Base-by-base conservation (phyloP, 2,113 vertebrate genomes). In the Noctilio leporinus region DNA sequence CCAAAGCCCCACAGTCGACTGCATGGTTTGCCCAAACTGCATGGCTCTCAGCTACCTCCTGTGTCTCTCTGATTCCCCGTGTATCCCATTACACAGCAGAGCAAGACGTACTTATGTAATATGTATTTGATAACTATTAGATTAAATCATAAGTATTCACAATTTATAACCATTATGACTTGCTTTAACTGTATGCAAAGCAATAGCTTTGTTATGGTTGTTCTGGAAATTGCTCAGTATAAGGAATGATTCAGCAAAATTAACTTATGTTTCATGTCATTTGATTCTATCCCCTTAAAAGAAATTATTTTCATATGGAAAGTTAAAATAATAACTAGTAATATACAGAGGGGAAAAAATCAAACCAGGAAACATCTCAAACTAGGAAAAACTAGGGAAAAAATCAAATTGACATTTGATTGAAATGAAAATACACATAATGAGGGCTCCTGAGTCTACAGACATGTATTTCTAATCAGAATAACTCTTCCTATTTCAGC, bases 401-500 rank as follows among this genome's bases (percentile, higher is more conserved):
- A 65, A 73, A 53, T 67, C 43, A 92, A 91, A 88, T 49, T 59
- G 55, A 80, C 11, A 62, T 81, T 75, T 80, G 85, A 72, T 49
- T 81, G 47, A 73, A 86, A 65, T 15, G 40, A 47, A 49, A 83
- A 19, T 19, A 14, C 89, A 70, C 43, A 26, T 83, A 14, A 53
- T 64, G 62, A 4, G 62, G 5, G 10, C 75, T 83, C 51, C 57
- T 76, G 35, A 35, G 5, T 85, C 78, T 86, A 10, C 28, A 57
- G 59, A 43, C 28, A 6, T 15, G 24, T 33, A 51, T 35, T 95
- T 73, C 43, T 59, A 76, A 45, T 33, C 33, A 93, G 72, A 72
- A 76, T 59, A 33, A 85, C 59, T 19, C 97, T 97, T 97, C 33
- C 86, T 94, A 53, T 80, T 97, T 77, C 98, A 99, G 99, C 99